Base-by-base conservation (phyloP, 2,797 vertebrate species). In the Bradypodion ventrale region DNA sequence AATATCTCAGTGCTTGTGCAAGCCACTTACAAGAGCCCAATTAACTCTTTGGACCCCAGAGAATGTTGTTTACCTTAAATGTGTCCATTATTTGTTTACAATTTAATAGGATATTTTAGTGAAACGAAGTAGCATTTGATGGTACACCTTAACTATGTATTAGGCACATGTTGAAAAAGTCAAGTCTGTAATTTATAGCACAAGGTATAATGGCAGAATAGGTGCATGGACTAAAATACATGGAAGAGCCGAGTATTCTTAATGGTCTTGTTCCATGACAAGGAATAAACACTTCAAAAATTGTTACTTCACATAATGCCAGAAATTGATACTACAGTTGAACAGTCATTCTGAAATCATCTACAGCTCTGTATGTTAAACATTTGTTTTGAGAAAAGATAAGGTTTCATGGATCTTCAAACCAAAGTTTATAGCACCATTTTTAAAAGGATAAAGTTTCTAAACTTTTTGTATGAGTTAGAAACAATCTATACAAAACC, bases 371-470 rank as follows among this genome's bases (percentile, higher is more conserved):
- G 56, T 7, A 35, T 35, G 6, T 77, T 56, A 83, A 84, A 42
- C n/a, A 85, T 69, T 82, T 1, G 78, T 76, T 80, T 69, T 29
- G 12, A 86, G 23, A 83, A 46, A 29, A 29, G 19, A 66, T 89
- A 81, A 35, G 10, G 29, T 29, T 78, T 82, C 23, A 73, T 42
- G 46, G 35, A 82, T 66, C 42, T 66, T 68, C 59, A 49, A 69
- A 62, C 27, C 62, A 81, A 79, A 68, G 23, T 15, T 49, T 82
- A 40, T 75, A 87, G 82, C 82, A 75, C 72, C 77, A 79, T 75
- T 40, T 75, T n/a, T 66, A 82, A 12, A 83, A 42, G 21, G 27
- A 78, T 72, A 27, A 78, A 69, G 19, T 69, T 76, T 82, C 56
- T 62, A 77, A 62, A 76, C n/a, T 32, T 85, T 16, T 32, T 25